Percentiles rank a stretch among this genome's conserved stretches.
These are phyloP conservation scores for Urocolius indicus DNA, from an alignment of 2,113 vertebrate genomes.

Conservation along the genomic window DNA sequence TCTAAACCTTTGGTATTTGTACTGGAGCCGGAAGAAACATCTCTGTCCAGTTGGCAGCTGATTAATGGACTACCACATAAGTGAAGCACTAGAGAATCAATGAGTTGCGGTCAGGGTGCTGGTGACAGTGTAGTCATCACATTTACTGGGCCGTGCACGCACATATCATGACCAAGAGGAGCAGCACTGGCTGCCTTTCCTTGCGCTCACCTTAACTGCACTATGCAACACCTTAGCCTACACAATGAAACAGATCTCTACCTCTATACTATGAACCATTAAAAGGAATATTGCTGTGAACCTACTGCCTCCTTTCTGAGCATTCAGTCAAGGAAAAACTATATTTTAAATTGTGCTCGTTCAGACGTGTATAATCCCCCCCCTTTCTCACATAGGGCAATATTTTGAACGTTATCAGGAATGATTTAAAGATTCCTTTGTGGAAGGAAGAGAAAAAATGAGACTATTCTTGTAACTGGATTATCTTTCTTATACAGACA, in stretches of 20 bases:
- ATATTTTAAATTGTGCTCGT: neutral
- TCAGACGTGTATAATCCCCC: neutral
- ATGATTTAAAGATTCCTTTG: neutral
- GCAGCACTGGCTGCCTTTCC: neutral
- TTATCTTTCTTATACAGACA: neutral
- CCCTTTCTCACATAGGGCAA: neutral
- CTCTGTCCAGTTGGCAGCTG: neutral
- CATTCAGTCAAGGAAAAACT: neutral
- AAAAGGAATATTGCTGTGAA: neutral
- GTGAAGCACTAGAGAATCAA: neutral
- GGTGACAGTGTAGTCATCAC: fast-evolving
- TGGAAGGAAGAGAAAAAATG: neutral
- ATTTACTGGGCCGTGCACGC: neutral
- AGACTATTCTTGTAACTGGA: neutral
- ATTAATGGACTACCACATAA: neutral
- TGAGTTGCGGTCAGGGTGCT: neutral
- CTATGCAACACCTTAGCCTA: fast-evolving
- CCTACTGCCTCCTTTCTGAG: neutral
- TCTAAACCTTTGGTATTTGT: neutral
- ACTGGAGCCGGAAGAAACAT: neutral
- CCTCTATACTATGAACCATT: neutral
- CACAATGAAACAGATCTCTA: neutral
- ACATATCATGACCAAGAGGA: fast-evolving
- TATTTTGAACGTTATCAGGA: neutral
- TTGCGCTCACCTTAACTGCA: neutral